phyloP scores from a whole-genome alignment of 2,113 vertebrate species.

The Calyptomena viridis region DNA sequence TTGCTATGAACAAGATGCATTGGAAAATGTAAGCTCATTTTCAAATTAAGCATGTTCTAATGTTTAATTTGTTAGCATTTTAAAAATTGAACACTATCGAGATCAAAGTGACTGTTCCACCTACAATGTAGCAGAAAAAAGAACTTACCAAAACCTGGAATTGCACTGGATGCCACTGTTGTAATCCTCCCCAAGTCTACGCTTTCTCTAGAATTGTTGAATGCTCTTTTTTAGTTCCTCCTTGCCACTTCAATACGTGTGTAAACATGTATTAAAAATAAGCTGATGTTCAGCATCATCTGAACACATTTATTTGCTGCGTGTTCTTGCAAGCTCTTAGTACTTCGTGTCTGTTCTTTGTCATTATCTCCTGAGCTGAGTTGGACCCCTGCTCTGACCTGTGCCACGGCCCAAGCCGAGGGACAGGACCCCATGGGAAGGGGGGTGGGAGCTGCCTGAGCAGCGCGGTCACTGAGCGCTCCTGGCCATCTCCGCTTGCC shows the following conservation, averaged over 20 bases:
- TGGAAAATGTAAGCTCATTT: neutral
- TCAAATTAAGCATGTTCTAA: neutral
- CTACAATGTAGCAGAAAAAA: neutral
- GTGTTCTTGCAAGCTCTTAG: neutral
- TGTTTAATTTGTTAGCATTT: neutral
- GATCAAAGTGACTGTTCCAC: neutral
- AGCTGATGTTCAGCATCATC: neutral
- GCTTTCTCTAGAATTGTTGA: neutral
- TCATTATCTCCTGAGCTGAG: neutral
- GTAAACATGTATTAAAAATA: neutral
- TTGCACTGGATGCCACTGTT: neutral
- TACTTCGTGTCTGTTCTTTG: neutral
- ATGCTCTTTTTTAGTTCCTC: neutral
- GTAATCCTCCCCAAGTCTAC: neutral
- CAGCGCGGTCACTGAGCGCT: neutral
- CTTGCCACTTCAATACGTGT: neutral
- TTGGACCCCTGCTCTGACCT: neutral
- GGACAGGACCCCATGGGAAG: rapidly evolving
- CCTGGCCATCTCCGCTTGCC: neutral
- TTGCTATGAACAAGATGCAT: rapidly evolving
- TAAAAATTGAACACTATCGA: neutral
- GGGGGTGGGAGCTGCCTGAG: neutral
- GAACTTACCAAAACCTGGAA: neutral
- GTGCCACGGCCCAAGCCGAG: rapidly evolving
- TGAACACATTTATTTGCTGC: neutral